phyloP scores from a whole-genome alignment of 2,113 vertebrate species.

The Sialia sialis region DNA sequence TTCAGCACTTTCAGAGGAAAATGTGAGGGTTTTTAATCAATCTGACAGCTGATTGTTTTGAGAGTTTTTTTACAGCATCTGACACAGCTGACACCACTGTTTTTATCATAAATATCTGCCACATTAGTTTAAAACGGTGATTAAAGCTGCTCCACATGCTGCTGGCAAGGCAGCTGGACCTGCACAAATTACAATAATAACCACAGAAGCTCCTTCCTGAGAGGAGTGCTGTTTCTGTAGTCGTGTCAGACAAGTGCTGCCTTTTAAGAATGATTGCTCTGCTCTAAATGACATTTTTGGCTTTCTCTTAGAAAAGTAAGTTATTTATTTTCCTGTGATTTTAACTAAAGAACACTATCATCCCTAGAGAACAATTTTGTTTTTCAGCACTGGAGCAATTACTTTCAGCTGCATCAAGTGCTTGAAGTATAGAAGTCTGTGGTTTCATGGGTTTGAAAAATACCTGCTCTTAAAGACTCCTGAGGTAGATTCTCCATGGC shows the following conservation, averaged over 20 bases:
- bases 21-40: not conserved
- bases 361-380: conserved; percentile 46
- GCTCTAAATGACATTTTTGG: conserved; percentile 56
- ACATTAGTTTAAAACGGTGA: conserved; percentile 54
- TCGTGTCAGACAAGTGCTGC: conserved; percentile 39
- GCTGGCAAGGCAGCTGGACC: conserved; percentile 56
- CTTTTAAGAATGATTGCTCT: conserved; percentile 67
- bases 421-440: conserved; percentile 6
- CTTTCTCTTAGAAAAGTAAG: conserved; percentile 51
- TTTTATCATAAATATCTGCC: conserved; percentile 55
- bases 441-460: not conserved
- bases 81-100: conserved; percentile 32
- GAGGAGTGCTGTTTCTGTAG: conserved; percentile 41
- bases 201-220: conserved; percentile 50
- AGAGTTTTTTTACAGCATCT: not conserved
- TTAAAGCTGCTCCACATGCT: conserved; percentile 55
- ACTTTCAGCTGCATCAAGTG: conserved; percentile 43
- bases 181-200: conserved; percentile 56
- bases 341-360: conserved; percentile 55
- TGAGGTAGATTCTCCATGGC: not conserved
- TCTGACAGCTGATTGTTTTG: conserved; percentile 50
- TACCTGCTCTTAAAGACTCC: not conserved
- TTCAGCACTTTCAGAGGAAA: not conserved
- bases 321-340: conserved; percentile 66
- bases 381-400: conserved; percentile 36